phyloP scores from a whole-genome alignment of 2,888 invertebrate species.

The Scaptomyza parva region DNA sequence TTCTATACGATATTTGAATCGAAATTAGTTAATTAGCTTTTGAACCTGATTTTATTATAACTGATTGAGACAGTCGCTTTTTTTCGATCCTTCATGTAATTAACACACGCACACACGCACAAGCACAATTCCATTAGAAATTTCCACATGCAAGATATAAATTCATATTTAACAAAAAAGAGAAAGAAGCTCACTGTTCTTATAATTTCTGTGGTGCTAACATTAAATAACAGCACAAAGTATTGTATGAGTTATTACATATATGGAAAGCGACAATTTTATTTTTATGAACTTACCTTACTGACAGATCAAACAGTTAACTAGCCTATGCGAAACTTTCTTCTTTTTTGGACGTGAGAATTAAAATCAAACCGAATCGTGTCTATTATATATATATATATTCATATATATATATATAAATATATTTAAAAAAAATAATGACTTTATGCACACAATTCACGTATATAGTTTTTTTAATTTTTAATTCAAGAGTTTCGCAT shows the following conservation, averaged over 20 bases:
- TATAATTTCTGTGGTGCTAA: constrained; percentile 64
- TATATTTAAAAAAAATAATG: constrained; percentile 17
- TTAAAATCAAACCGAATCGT: constrained; percentile 25
- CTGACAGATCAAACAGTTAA: constrained; percentile 43
- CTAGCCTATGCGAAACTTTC: constrained; percentile 50
- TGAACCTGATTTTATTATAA: constrained; percentile 6
- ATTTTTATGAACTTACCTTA: constrained; percentile 48
- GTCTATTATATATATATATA: constrained; percentile 18
- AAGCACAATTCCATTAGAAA: constrained; percentile 73
- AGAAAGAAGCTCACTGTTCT: constrained; percentile 54
- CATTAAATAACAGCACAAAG: constrained; percentile 47
- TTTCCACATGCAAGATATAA: constrained; percentile 45
- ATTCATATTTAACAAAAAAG: constrained; percentile 40
- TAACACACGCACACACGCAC: constrained; percentile 46
- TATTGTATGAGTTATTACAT: constrained; percentile 43
- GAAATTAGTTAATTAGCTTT: constrained; percentile 23
- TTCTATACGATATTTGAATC: constrained; percentile 45
- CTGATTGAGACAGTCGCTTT: constrained; percentile 12
- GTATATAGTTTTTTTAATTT: constrained; percentile 22
- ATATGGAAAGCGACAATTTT: constrained; percentile 32
- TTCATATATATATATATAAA: constrained; percentile 8
- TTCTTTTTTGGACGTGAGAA: constrained; percentile 7
- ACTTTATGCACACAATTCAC: constrained; percentile 27
- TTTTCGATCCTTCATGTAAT: constrained; percentile 20
- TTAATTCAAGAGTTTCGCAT: constrained; percentile 41